Conservation (phyloP, 2,113 vertebrate species). For the Rhynchopsitta pachyrhyncha region DNA sequence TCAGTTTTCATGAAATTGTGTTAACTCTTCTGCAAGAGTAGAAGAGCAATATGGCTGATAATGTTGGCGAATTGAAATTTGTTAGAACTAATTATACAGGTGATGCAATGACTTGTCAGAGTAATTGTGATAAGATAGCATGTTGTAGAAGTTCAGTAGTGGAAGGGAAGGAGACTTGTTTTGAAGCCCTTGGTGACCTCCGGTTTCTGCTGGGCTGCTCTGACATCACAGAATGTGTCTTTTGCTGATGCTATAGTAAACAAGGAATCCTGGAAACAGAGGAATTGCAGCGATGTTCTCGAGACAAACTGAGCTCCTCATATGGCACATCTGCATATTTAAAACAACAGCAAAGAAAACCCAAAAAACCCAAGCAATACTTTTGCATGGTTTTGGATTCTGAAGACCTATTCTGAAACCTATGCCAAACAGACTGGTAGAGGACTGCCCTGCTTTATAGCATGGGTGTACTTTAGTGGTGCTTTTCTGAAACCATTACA, state of each 20-base stretch:
- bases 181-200: background rate
- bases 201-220: background rate
- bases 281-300: accelerated
- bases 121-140: background rate
- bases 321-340: background rate
- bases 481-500: slow-evolving; percentile 7
- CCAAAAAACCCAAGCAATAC: background rate
- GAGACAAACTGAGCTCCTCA: background rate
- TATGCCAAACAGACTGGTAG: background rate
- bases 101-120: background rate
- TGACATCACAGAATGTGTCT: background rate
- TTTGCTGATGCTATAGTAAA: background rate
- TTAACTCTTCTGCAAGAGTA: background rate
- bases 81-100: background rate
- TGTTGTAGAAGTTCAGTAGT: background rate
- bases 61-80: background rate
- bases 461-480: background rate
- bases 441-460: background rate
- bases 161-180: background rate
- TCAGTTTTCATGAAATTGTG: background rate
- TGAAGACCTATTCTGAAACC: background rate
- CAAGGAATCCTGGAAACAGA: background rate
- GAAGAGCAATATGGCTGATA: background rate
- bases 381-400: background rate
- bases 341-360: background rate